A percentile compares a stretch with the other conserved stretches of the same genome.
phyloP scores from a whole-genome alignment of 2,888 invertebrate species.

The Ypsolopha sequella region DNA sequence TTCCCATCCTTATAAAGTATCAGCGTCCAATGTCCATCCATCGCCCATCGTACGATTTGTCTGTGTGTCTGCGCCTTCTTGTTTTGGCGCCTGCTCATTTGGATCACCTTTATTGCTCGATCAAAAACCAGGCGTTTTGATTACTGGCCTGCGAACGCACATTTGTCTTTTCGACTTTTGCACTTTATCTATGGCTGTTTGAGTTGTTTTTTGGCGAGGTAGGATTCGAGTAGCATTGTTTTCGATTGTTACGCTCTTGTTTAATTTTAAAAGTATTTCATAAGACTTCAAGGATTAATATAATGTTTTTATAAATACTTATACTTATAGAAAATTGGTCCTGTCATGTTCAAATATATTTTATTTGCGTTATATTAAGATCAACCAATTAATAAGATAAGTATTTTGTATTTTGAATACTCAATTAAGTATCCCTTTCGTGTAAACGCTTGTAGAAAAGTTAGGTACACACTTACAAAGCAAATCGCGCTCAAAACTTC shows the following conservation, averaged over 20 bases:
- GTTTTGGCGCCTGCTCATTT: slow-evolving; percentile 26
- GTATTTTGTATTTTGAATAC: too few species aligned
- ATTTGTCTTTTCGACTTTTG: slow-evolving; percentile 6
- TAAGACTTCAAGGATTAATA: too few species aligned
- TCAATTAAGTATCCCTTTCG: too few species aligned
- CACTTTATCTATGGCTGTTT: neutral
- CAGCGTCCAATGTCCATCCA: slow-evolving; percentile 15
- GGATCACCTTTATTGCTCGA: slow-evolving; percentile 14
- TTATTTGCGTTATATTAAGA: too few species aligned
- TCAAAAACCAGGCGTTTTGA: slow-evolving; percentile 4
- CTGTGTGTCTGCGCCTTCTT: slow-evolving; percentile 22
- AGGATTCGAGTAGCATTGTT: neutral
- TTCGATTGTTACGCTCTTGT: neutral
- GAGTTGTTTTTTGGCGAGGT: neutral
- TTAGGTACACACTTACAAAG: neutral
- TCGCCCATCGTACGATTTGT: slow-evolving; percentile 20
- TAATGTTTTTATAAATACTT: too few species aligned
- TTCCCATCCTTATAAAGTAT: neutral
- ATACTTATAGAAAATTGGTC: too few species aligned
- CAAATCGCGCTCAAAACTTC: neutral
- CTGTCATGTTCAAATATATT: too few species aligned
- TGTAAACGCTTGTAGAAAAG: too few species aligned
- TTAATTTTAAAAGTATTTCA: too few species aligned
- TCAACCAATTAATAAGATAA: too few species aligned
- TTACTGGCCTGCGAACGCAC: slow-evolving; percentile 7